Base-by-base conservation (phyloP, 2,888 invertebrate genomes). In the Brachyopa scutellaris region DNA sequence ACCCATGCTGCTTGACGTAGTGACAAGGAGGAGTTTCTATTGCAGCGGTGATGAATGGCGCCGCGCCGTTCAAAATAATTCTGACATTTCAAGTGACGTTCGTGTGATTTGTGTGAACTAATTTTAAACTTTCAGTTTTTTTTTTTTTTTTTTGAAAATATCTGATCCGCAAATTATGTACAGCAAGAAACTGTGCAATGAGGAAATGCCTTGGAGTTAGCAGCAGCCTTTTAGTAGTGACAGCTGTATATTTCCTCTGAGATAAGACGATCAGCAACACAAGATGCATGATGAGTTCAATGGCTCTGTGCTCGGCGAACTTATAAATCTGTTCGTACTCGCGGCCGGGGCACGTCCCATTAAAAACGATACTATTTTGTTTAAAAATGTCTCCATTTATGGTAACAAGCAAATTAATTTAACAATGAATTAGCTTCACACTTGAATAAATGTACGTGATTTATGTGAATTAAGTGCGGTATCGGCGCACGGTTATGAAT, bases 21-120 rank as follows among this genome's bases (percentile, higher is more conserved):
- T n/a, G n/a, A n/a, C n/a, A n/a, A n/a, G n/a, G n/a, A n/a, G n/a
- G n/a, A n/a, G n/a, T n/a, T n/a, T n/a, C n/a, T n/a, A n/a, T n/a
- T n/a, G n/a, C n/a, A n/a, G n/a, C n/a, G 2, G 53, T 59, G 64
- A 74, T 59, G 42, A 51, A 66, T 74, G 57, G 13, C n/a, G n/a
- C n/a, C n/a, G 23, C 42, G 53, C n/a, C n/a, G n/a, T n/a, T n/a
- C n/a, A n/a, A 51, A 55, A 31, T 13, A 2, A 26, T 33, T 33
- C 47, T 69, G 59, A 57, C 55, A 11, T 36, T 26, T 19, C 8
- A 15, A 40, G 7, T 40, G 38, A n/a, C n/a, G 23, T 45, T 29
- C 15, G 6, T 13, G 21, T 55, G 67, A 69, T 57, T 57, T 69
- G 36, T 69, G 47, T 29, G 47, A 5, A 47, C 57, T 57, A 47